A percentile compares a stretch with the other conserved stretches of the same genome.
Evolutionary conservation across 2,888 invertebrate species (phyloP).

Genomic region (Diplazon laetatorius): DNA sequence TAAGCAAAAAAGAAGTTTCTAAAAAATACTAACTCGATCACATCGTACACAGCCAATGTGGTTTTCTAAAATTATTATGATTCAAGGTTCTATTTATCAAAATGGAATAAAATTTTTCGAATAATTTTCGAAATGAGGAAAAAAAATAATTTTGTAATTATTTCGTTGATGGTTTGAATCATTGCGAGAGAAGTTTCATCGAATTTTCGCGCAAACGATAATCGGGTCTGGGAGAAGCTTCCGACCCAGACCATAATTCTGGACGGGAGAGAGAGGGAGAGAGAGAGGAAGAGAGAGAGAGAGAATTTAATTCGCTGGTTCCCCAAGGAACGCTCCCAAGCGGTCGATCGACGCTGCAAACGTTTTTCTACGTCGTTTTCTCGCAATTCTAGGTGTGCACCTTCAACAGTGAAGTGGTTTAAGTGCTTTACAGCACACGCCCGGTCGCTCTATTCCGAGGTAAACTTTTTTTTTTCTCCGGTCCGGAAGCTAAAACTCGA

Average conservation of each 20-base stretch:
- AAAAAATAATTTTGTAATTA: too few species aligned
- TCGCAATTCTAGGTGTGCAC: constrained; percentile 3
- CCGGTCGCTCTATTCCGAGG: not conserved
- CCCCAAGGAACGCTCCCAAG: constrained; percentile 16
- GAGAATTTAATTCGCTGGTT: constrained; percentile 46
- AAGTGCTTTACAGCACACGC: not conserved
- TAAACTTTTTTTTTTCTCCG: not conserved
- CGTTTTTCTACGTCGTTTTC: constrained; percentile 34
- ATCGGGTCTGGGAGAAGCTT: constrained; percentile 5
- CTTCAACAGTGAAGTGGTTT: not conserved
- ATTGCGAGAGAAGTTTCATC: too few species aligned
- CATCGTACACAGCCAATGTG: too few species aligned
- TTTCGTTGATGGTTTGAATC: not conserved
- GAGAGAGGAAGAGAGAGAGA: too few species aligned
- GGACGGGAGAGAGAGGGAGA: not conserved
- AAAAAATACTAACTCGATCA: too few species aligned
- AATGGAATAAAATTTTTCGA: too few species aligned
- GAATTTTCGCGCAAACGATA: constrained; percentile 18
- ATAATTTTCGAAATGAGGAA: too few species aligned
- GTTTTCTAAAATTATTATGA: too few species aligned
- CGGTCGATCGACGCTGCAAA: constrained; percentile 39
- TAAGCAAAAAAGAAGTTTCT: too few species aligned
- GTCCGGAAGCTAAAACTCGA: not conserved
- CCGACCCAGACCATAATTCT: constrained; percentile 11
- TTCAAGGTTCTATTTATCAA: too few species aligned